Base-by-base conservation (phyloP, 1,140 invertebrate species). In the Liolophura sinensis region DNA sequence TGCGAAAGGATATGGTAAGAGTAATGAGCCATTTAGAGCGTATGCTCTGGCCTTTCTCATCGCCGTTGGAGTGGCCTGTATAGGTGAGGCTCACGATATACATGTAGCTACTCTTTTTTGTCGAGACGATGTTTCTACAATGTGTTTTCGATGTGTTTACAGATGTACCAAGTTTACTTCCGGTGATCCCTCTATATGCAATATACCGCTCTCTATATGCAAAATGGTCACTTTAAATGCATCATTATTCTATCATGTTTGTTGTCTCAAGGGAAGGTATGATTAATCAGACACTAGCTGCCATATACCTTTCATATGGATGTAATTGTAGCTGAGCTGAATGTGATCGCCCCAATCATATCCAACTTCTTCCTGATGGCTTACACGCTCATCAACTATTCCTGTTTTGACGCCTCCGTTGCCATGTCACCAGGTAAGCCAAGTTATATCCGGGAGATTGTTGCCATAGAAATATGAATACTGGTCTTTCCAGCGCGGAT, bases 281-380 rank as follows among this genome's bases (percentile, higher is more conserved):
- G 31, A 40, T 40, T 40, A 40, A 40, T 40, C 31, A 5, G 31
- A 5, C 3, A 60, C 15, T 59, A 24, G n/a, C 16, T 7, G 12
- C 6, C 1, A 27, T n/a, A 27, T 54, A 18, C 9, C 31, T 40
- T 46, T 16, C 11, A 16, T 54, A 1, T 63, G 15, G 48, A 25
- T 59, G 22, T 55, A 47, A 31, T 68, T 72, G n/a, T 73, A 86
- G 88, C 86, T 58, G 91, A 96, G 77, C 83, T 98, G 47, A 97
- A 99, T 84, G 88, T 89, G 5, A 96, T 98, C 71, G 95, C 96
- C 25, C 93, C 94, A 1, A 86, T 98, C 60, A 97, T 98, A 70
- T 96, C 96, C 22, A 98, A 96, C 81, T 97, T 98, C 83, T 98
- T 97, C 82, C 86, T 98, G 80, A 95, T 95, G 27, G 93, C 95